A percentile compares a stretch with the other conserved stretches of the same genome.
phyloP scores from a whole-genome alignment of 2,113 vertebrate genomes.

The Sceloporus undulatus region DNA sequence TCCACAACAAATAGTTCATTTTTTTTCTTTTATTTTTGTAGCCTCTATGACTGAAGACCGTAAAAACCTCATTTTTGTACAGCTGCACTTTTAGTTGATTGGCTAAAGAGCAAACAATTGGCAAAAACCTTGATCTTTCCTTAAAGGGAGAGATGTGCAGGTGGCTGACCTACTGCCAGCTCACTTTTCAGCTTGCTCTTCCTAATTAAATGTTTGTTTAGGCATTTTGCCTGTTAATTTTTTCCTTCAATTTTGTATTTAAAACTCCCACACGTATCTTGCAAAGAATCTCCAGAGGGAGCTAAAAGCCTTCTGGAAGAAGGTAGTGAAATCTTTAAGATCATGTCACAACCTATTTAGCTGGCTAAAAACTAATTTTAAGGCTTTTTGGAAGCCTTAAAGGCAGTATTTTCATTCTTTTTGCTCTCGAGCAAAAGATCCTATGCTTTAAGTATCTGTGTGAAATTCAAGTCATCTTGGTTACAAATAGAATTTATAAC shows the following conservation, averaged over 20 bases:
- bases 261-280: background rate
- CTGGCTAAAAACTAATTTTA: slow-evolving; percentile 43
- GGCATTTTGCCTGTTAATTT: slow-evolving; percentile 14
- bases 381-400: background rate
- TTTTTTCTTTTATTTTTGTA: background rate
- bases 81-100: background rate
- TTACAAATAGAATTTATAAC: slow-evolving; percentile 50
- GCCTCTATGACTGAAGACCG: background rate
- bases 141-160: background rate
- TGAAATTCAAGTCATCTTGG: slow-evolving; percentile 57
- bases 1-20: background rate
- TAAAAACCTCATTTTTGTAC: background rate
- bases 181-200: slow-evolving; percentile 28
- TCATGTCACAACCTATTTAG: background rate
- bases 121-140: background rate
- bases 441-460: slow-evolving; percentile 46
- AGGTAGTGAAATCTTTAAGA: rapidly evolving
- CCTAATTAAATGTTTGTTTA: slow-evolving; percentile 9
- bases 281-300: slow-evolving; percentile 68
- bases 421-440: slow-evolving; percentile 31
- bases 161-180: background rate
- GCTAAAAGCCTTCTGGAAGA: slow-evolving; percentile 64
- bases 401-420: slow-evolving; percentile 32
- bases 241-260: background rate
- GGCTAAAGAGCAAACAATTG: background rate